Percentiles rank a stretch among this genome's conserved stretches.
Evolutionary conservation across 1,140 invertebrate species (phyloP).

Genomic region (Medauroidea extradentata): DNA sequence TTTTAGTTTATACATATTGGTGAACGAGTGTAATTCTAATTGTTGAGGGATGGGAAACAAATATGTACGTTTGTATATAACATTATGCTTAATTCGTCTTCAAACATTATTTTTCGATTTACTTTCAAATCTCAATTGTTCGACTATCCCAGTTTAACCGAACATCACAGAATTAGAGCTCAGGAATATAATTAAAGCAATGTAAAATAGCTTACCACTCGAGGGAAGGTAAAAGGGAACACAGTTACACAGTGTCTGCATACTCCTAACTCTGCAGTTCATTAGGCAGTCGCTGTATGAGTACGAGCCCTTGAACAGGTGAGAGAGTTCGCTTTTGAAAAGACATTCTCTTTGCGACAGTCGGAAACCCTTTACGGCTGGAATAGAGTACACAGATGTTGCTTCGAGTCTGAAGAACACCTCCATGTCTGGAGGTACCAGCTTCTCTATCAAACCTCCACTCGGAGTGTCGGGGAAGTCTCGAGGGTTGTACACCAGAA

Average conservation of each 20-base stretch:
- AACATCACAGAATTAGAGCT: no score
- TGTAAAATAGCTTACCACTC: not conserved
- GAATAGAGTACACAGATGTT: slow-evolving; percentile 19
- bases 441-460: slow-evolving; percentile 29
- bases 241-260: slow-evolving; percentile 49
- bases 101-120: no score
- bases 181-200: not conserved
- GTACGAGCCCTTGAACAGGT: slow-evolving; percentile 39
- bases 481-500: slow-evolving; percentile 41
- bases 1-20: no score
- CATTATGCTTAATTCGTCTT: no score
- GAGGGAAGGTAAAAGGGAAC: slow-evolving; percentile 45
- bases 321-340: slow-evolving; percentile 45
- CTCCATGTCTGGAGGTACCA: slow-evolving; percentile 20
- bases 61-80: no score
- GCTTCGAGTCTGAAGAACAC: slow-evolving; percentile 24
- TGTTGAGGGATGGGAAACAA: no score
- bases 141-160: no score
- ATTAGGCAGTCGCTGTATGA: slow-evolving; percentile 56
- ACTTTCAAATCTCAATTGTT: no score
- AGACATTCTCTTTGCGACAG: slow-evolving; percentile 48
- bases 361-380: slow-evolving; percentile 21
- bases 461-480: slow-evolving; percentile 44
- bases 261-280: slow-evolving; percentile 46
- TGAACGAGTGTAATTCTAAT: no score